Evolutionary conservation across 2,797 vertebrate genomes (phyloP).

Genomic region (Parambassis ranga): DNA sequence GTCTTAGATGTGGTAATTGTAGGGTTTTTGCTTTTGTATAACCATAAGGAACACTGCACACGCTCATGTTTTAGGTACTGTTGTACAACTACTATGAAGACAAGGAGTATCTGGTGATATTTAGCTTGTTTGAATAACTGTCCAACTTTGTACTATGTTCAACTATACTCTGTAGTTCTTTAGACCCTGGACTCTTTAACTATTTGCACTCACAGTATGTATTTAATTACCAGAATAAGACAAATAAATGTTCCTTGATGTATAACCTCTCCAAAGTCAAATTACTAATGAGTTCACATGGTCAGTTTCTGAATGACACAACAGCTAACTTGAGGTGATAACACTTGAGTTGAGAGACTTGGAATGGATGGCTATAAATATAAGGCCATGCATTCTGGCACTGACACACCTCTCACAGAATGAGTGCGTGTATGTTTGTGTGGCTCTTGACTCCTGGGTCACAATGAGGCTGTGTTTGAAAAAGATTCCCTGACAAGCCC

Average conservation of each 20-base stretch:
- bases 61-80: slow-evolving; percentile 90
- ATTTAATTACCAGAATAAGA: slow-evolving; percentile 97
- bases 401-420: slow-evolving; percentile 17
- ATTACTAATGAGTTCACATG: slow-evolving; percentile 37
- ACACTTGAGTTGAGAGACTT: slow-evolving; percentile 31
- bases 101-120: slow-evolving; percentile 86
- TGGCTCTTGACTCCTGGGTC: slow-evolving; percentile 33
- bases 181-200: slow-evolving; percentile 94
- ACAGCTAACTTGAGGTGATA: slow-evolving; percentile 43
- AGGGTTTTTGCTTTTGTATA: slow-evolving; percentile 94
- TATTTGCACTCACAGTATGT: slow-evolving; percentile 97
- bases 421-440: neutral
- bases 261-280: slow-evolving; percentile 67
- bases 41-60: slow-evolving; percentile 86
- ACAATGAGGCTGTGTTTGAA: slow-evolving; percentile 47
- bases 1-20: slow-evolving; percentile 87
- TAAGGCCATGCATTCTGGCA: slow-evolving; percentile 45
- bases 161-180: slow-evolving; percentile 94
- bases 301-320: slow-evolving; percentile 2
- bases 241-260: slow-evolving; percentile 99
- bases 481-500: slow-evolving; percentile 43
- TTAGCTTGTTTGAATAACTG: slow-evolving; percentile 92
- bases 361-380: slow-evolving; percentile 66
- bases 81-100: slow-evolving; percentile 90
- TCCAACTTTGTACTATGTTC: slow-evolving; percentile 96